These are phyloP conservation scores for Takifugu ocellatus DNA, from an alignment of 2,797 vertebrate species.

Conservation along the genomic window DNA sequence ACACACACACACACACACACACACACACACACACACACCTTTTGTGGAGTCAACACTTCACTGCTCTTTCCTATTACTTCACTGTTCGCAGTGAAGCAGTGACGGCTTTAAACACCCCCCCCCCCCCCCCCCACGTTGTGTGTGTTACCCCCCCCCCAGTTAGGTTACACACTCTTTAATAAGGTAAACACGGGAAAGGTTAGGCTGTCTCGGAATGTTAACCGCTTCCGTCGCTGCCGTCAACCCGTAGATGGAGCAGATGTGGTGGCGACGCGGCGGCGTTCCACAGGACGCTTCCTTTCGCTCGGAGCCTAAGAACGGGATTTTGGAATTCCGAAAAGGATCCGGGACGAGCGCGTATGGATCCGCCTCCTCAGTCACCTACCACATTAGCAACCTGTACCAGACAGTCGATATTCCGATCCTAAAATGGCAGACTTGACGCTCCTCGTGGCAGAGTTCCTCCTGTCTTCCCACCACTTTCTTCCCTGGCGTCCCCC, in stretches of 20 bases:
- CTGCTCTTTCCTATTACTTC: slow-evolving; percentile 97
- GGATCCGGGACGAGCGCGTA: too few species aligned
- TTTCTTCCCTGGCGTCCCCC: slow-evolving; percentile 4
- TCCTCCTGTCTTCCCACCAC: slow-evolving; percentile 6
- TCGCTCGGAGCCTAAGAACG: too few species aligned
- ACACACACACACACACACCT: slow-evolving; percentile 78
- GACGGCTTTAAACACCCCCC: slow-evolving; percentile 78
- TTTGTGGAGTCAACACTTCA: slow-evolving; percentile 99
- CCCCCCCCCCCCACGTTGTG: slow-evolving; percentile 30
- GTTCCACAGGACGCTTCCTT: not conserved
- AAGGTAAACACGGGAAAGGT: slow-evolving; percentile 77
- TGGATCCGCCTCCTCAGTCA: not conserved
- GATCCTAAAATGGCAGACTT: slow-evolving; percentile 25
- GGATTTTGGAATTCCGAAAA: too few species aligned
- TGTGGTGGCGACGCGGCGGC: slow-evolving; percentile 41
- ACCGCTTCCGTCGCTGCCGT: slow-evolving; percentile 53
- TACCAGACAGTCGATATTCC: slow-evolving; percentile 1
- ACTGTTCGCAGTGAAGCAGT: slow-evolving; percentile 89
- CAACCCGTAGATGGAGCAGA: slow-evolving; percentile 49
- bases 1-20: slow-evolving; percentile 1
- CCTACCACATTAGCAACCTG: not conserved
- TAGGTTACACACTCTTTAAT: slow-evolving; percentile 71
- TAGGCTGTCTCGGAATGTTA: slow-evolving; percentile 85
- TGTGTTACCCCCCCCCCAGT: slow-evolving; percentile 61
- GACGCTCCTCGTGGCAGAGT: slow-evolving; percentile 27